phyloP scores from a whole-genome alignment of 2,113 vertebrate species.

The Ciconia stormi region DNA sequence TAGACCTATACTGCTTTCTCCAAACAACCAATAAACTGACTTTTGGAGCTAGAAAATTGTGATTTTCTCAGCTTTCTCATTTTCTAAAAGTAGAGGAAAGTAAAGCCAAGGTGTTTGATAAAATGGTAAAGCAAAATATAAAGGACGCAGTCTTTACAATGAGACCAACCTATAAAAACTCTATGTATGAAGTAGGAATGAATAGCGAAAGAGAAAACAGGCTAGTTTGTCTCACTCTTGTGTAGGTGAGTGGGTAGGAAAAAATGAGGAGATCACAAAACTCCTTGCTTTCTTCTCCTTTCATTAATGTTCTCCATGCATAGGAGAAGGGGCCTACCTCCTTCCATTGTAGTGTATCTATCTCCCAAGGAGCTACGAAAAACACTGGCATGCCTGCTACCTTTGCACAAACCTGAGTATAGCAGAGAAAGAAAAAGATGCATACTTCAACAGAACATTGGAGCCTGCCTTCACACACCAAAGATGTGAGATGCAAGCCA shows the following conservation, averaged over 20 bases:
- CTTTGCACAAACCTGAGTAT: neutral
- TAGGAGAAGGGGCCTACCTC: neutral
- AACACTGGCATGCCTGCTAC: neutral
- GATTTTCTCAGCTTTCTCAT: neutral
- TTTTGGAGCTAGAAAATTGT: neutral
- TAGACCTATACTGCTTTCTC: neutral
- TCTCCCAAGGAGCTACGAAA: neutral
- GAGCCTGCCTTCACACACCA: neutral
- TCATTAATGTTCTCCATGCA: neutral
- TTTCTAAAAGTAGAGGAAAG: neutral
- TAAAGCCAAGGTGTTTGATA: neutral
- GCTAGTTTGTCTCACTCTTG: neutral
- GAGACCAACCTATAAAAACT: neutral
- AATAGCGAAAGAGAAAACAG: neutral
- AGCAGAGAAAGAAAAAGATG: neutral
- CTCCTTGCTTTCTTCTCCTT: neutral
- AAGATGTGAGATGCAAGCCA: neutral
- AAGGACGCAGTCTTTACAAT: neutral
- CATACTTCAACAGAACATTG: neutral
- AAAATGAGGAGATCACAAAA: neutral
- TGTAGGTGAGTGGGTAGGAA: neutral
- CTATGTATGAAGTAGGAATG: neutral
- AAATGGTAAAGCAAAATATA: neutral
- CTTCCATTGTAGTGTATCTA: neutral
- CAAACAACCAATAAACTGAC: neutral